These are phyloP conservation scores for Paedocypris micromegethes DNA, from an alignment of 2,797 vertebrate species.

Conservation along the genomic window DNA sequence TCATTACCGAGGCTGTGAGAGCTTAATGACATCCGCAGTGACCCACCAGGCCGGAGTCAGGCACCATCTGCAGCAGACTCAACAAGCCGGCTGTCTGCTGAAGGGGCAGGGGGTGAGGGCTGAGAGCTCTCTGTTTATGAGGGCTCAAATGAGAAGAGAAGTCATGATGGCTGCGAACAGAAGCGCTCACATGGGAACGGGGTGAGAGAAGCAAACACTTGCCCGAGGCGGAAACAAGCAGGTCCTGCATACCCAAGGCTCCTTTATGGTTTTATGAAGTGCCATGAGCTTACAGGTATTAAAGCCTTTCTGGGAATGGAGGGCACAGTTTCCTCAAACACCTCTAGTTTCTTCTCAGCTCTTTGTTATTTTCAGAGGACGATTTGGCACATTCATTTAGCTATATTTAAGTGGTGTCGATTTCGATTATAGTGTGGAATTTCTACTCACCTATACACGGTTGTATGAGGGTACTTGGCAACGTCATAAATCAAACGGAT, in stretches of 20 bases:
- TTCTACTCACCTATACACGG: slow-evolving; percentile 75
- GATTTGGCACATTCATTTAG: too few relatives aligned
- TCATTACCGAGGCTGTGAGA: slow-evolving; percentile 14
- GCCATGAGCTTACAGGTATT: slow-evolving; percentile 32
- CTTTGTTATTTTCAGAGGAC: background rate
- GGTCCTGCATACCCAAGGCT: slow-evolving; percentile 18
- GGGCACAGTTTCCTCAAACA: slow-evolving; percentile 7
- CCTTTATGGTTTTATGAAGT: slow-evolving; percentile 34
- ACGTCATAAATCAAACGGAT: slow-evolving; percentile 90
- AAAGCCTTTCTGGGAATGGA: slow-evolving; percentile 13
- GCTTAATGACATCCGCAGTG: slow-evolving; percentile 36
- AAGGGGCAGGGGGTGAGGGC: slow-evolving; percentile 30
- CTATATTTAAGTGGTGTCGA: too few relatives aligned
- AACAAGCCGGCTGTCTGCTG: slow-evolving; percentile 33
- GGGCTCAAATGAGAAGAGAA: slow-evolving; percentile 33
- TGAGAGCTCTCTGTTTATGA: slow-evolving; percentile 41
- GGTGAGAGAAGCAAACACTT: slow-evolving; percentile 6
- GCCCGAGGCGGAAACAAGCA: slow-evolving; percentile 19
- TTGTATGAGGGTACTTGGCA: slow-evolving; percentile 82
- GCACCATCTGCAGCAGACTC: slow-evolving; percentile 30
- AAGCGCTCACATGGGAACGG: slow-evolving; percentile 31
- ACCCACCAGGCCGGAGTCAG: slow-evolving; percentile 28
- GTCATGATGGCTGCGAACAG: slow-evolving; percentile 14
- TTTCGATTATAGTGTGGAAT: slow-evolving; percentile 4
- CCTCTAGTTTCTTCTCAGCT: background rate